These are phyloP conservation scores for Echinarachnius parma DNA, from an alignment of 53 echinoderm and acorn worm species.

Conservation along the genomic window DNA sequence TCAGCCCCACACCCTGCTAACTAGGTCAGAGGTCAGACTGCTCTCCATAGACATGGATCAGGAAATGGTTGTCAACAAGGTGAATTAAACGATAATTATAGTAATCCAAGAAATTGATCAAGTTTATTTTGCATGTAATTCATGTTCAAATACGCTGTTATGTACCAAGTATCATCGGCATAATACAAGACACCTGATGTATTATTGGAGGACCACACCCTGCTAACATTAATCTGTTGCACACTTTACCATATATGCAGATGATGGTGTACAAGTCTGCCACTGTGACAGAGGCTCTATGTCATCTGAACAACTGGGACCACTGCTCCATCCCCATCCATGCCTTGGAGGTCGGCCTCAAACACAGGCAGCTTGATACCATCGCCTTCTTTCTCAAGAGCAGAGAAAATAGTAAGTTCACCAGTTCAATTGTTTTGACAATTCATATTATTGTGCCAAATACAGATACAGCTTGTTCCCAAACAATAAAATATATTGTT, in stretches of 20 bases:
- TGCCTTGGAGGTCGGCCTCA: constrained; percentile 90
- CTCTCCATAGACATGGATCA: constrained; percentile 69
- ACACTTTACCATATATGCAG: constrained; percentile 46
- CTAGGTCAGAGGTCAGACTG: constrained; percentile 48
- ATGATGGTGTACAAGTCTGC: constrained; percentile 96
- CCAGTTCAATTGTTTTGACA: too few relatives aligned
- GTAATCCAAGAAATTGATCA: too few relatives aligned
- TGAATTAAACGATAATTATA: constrained; percentile 3
- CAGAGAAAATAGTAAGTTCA: constrained; percentile 80
- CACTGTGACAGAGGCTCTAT: constrained; percentile 73
- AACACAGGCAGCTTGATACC: constrained; percentile 88
- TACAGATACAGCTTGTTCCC: too few relatives aligned
- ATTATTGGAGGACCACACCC: too few relatives aligned
- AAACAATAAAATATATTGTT: too few relatives aligned
- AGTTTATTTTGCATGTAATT: too few relatives aligned
- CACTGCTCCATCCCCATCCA: constrained; percentile 93
- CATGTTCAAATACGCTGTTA: neutral
- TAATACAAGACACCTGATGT: neutral
- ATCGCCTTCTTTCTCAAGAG: constrained; percentile 93
- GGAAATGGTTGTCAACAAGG: constrained; percentile 82
- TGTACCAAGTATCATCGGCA: neutral
- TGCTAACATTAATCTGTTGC: neutral
- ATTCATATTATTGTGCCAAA: too few relatives aligned
- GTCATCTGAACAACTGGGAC: constrained; percentile 87
- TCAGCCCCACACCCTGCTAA: constrained; percentile 62